Evolutionary conservation across 2,113 vertebrate species (phyloP).

Genomic region (Cololabis saira): DNA sequence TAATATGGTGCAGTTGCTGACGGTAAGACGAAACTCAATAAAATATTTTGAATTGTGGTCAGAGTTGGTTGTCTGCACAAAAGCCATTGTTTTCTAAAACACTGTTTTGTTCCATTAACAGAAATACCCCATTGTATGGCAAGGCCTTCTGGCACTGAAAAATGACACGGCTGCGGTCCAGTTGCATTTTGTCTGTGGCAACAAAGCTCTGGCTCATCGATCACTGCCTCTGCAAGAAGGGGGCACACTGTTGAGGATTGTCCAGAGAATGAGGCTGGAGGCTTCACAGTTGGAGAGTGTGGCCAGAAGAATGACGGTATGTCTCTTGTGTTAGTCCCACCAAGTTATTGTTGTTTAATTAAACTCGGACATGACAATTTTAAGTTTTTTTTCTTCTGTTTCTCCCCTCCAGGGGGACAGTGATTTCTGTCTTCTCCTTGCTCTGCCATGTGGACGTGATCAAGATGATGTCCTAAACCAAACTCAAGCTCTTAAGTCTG

Average conservation of each 20-base stretch:
- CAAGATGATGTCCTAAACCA: constrained; percentile 96
- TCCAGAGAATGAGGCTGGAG: constrained; percentile 97
- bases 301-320: constrained; percentile 95
- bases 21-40: constrained; percentile 77
- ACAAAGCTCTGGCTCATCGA: constrained; percentile 93
- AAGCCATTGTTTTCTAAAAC: constrained; percentile 21
- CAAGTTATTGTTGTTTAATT: neutral
- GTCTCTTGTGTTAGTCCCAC: neutral
- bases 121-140: constrained; percentile 99
- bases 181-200: constrained; percentile 96
- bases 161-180: constrained; percentile 97
- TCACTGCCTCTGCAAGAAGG: constrained; percentile 93
- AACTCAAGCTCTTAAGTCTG: constrained; percentile 94
- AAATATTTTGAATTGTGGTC: neutral
- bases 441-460: constrained; percentile 96
- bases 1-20: constrained; percentile 96
- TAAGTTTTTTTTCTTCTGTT: neutral
- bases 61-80: neutral
- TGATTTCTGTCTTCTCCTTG: constrained; percentile 95
- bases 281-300: constrained; percentile 95
- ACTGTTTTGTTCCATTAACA: constrained; percentile 59
- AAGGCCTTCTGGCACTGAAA: constrained; percentile 95
- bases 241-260: constrained; percentile 90
- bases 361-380: neutral
- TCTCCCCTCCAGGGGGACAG: constrained; percentile 87